These are phyloP conservation scores for Silurus asotus DNA, from an alignment of 2,113 vertebrate species.

Conservation along the genomic window DNA sequence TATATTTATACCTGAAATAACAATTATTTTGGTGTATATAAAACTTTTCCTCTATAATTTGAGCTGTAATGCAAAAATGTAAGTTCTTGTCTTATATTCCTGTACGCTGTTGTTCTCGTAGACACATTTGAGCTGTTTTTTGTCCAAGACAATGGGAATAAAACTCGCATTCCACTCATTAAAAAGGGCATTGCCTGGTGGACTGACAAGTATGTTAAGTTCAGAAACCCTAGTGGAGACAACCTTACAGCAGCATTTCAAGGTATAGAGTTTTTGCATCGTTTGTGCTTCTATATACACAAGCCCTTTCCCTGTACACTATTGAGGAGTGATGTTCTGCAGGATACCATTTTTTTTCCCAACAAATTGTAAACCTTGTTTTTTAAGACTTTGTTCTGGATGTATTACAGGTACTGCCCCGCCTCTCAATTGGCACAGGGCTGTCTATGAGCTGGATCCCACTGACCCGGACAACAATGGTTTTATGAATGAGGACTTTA, in stretches of 20 bases:
- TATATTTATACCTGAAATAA: not conserved
- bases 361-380: too few relatives aligned
- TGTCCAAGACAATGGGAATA: constrained; percentile 72
- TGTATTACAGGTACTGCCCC: constrained; percentile 77
- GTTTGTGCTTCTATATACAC: not conserved
- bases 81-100: not conserved
- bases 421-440: constrained; percentile 88
- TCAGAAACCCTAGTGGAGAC: constrained; percentile 87
- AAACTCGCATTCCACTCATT: constrained; percentile 70
- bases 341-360: not conserved
- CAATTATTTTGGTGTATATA: not conserved
- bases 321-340: not conserved
- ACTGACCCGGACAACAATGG: constrained; percentile 83
- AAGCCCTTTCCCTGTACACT: not conserved
- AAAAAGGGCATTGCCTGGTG: constrained; percentile 97
- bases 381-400: not conserved
- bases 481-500: constrained; percentile 98
- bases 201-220: constrained; percentile 98
- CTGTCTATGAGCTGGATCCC: constrained; percentile 84
- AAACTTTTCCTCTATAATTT: too few relatives aligned
- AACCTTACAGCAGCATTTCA: constrained; percentile 80
- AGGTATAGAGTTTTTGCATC: constrained; percentile 68
- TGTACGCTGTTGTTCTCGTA: constrained; percentile 50
- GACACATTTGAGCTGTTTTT: constrained; percentile 86
- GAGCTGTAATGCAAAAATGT: too few relatives aligned